Evolutionary conservation across 2,113 vertebrate genomes (phyloP), one percentile per base, ranked within the genome.

Genomic region (Petromus typicus): DNA sequence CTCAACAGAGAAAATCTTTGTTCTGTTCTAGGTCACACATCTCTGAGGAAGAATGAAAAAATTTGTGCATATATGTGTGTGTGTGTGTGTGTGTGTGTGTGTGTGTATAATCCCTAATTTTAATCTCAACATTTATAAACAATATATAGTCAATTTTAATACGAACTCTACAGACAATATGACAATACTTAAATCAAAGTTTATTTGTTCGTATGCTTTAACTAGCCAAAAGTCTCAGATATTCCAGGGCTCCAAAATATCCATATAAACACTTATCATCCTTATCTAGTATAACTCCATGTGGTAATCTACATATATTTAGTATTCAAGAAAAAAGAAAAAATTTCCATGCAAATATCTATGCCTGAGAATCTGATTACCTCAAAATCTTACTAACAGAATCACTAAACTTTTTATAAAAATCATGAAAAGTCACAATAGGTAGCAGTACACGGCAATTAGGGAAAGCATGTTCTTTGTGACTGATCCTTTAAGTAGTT

Each of bases 401-500:
- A 75, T 69, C 61, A 67, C 86, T 20, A 81, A 80, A 91, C 10
- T 71, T 94, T 79, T 94, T 34, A 78, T n/a, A 83, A 86, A 85
- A n/a, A 51, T 30, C 73, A 7, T 27, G 56, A 83, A 23, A 93
- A 82, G n/a, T 90, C 64, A 75, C n/a, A 82, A 63, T 43, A 86
- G 81, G 89, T 66, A 93, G 16, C 10, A 94, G 57, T 93, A 32
- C 22, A 59, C 45, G 63, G 20, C 59, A 85, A 82, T 96, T 80
- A 92, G 61, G 48, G 48, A 30, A 48, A 85, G 14, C 63, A 37
- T 56, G 61, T 61, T 66, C 59, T 93, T 79, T 86, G 82, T 32
- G 94, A 89, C 61, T 75, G 80, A 79, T 56, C 69, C 82, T 90
- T 71, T 81, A 93, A 96, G 73, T 75, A 86, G 25, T 76, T 97